phyloP scores from a whole-genome alignment of 2,797 vertebrate species.

The Decapterus maruadsi region DNA sequence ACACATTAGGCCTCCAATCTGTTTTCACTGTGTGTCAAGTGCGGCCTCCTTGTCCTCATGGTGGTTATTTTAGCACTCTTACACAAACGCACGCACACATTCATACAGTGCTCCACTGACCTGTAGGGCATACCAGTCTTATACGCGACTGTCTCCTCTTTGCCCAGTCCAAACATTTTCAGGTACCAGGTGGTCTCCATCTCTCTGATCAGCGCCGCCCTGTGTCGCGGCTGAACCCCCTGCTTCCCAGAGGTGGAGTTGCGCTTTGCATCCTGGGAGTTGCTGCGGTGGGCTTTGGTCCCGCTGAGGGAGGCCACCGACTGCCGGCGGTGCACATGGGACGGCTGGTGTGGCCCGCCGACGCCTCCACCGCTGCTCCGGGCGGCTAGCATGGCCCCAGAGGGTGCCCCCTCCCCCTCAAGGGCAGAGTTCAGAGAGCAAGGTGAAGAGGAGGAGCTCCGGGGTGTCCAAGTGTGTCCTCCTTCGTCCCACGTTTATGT shows the following conservation, averaged over 20 bases:
- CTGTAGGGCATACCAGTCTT: conserved; percentile 95
- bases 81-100: conserved; percentile 36
- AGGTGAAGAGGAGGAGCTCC: conserved; percentile 27
- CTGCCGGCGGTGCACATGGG: conserved; percentile 84
- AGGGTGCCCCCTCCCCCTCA: conserved; percentile 50
- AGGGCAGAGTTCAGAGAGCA: conserved; percentile 55
- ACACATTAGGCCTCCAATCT: conserved; percentile 21
- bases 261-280: conserved; percentile 85
- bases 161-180: conserved; percentile 88
- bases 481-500: conserved; percentile 1
- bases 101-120: conserved; percentile 82
- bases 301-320: conserved; percentile 86
- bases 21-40: conserved; percentile 21
- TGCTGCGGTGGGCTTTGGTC: conserved; percentile 78
- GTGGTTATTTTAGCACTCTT: not conserved
- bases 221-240: conserved; percentile 82
- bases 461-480: conserved; percentile 16
- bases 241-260: conserved; percentile 73
- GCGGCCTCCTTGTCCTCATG: not conserved
- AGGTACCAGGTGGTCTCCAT: conserved; percentile 96
- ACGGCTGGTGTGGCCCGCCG: conserved; percentile 78
- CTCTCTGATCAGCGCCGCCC: conserved; percentile 87
- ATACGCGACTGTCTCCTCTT: conserved; percentile 88
- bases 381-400: conserved; percentile 89
- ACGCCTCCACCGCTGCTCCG: conserved; percentile 84